Conservation (phyloP, 2,113 vertebrate species). For the Trematocara nigrifrons region DNA sequence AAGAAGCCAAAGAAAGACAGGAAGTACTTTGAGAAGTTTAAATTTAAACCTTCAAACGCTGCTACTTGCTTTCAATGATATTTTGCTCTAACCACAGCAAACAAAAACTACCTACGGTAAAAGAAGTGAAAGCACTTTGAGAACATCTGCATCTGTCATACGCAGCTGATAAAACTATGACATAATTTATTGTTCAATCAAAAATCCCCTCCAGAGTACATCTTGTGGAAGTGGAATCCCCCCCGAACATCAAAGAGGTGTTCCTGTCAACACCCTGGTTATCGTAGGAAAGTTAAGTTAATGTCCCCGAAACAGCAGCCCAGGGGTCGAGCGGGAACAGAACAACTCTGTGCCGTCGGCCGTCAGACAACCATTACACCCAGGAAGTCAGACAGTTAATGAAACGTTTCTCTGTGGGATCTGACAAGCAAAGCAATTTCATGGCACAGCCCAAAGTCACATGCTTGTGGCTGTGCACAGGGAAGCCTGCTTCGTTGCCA, state of each 20-base stretch:
- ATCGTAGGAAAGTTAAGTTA: neutral
- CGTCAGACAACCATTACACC: neutral
- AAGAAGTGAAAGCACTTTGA: neutral
- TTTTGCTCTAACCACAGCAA: neutral
- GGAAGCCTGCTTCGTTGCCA: neutral
- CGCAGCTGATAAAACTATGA: neutral
- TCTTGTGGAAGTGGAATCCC: slow-evolving; percentile 8
- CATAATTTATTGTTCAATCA: neutral
- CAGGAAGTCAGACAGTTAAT: neutral
- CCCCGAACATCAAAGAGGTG: slow-evolving; percentile 3
- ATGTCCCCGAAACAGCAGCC: neutral
- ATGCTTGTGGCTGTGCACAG: neutral
- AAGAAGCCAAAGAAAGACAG: neutral
- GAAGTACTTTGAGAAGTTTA: neutral
- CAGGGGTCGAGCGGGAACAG: neutral
- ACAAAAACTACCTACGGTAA: no score
- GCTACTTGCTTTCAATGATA: neutral
- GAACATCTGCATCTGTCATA: neutral
- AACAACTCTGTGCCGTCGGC: neutral
- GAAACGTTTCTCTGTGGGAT: neutral
- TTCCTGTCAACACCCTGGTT: slow-evolving; percentile 37
- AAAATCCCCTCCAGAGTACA: neutral
- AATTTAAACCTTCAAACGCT: neutral
- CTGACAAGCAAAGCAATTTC: neutral
- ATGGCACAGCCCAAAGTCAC: neutral